These are phyloP conservation scores for Halcyon malimbica DNA, from an alignment of 2,113 vertebrate species.

Conservation along the genomic window DNA sequence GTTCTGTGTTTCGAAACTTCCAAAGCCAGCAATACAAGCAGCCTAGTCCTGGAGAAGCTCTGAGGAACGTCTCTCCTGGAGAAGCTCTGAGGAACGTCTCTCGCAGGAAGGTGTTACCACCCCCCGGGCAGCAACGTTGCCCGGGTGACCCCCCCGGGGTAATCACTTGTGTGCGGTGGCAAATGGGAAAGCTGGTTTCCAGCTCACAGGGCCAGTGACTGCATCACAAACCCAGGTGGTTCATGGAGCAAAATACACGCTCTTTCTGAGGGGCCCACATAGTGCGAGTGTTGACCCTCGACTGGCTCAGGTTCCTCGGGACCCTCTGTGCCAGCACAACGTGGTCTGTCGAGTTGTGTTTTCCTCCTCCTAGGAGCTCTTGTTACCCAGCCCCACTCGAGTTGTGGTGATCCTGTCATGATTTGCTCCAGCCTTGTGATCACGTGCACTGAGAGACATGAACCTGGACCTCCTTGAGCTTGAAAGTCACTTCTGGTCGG, in stretches of 20 bases:
- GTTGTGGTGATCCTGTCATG: background rate
- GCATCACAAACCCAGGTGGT: background rate
- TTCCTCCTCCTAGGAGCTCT: background rate
- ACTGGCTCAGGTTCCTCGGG: background rate
- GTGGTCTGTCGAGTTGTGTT: fast-evolving
- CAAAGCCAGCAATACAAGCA: background rate
- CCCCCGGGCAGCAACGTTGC: background rate
- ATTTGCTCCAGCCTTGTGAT: background rate
- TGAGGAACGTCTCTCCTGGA: background rate
- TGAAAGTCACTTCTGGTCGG: background rate
- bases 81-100: background rate
- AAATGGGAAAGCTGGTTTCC: background rate
- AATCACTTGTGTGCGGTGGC: background rate
- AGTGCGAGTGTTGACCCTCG: background rate
- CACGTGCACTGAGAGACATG: background rate
- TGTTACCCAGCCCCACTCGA: background rate
- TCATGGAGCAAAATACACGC: background rate
- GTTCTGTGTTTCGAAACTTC: background rate
- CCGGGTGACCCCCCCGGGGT: background rate
- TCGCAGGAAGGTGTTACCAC: fast-evolving
- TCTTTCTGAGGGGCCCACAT: background rate
- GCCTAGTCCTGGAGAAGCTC: background rate
- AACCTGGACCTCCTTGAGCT: background rate
- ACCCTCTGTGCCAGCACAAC: background rate
- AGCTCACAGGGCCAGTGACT: background rate